A percentile compares a stretch with the other conserved stretches of the same genome.
phyloP scores from a whole-genome alignment of 2,888 invertebrate species.

The Hypselothyrea guttata region DNA sequence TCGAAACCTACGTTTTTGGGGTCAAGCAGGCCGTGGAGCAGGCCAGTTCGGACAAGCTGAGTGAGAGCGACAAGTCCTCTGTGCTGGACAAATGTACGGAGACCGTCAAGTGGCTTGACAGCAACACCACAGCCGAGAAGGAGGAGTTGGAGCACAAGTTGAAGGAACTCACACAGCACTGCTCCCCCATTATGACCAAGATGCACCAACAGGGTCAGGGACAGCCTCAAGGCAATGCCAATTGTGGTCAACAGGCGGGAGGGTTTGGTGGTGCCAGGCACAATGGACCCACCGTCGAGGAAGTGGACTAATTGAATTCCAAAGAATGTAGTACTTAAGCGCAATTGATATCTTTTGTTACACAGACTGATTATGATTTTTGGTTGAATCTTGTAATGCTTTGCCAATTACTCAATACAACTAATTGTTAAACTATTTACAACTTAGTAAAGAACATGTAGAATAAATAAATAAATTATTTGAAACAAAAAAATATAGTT shows the following conservation, averaged over 20 bases:
- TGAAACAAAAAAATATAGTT: neutral
- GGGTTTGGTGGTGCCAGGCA: slow-evolving; percentile 85
- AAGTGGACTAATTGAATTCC: slow-evolving; percentile 73
- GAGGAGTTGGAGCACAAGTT: slow-evolving; percentile 86
- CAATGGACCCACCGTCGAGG: slow-evolving; percentile 81
- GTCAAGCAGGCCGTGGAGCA: slow-evolving; percentile 90
- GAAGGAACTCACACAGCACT: slow-evolving; percentile 78
- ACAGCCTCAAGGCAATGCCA: slow-evolving; percentile 26
- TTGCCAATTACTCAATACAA: too few relatives aligned
- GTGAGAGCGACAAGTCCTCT: slow-evolving; percentile 87
- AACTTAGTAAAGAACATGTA: slow-evolving; percentile 91
- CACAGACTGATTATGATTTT: slow-evolving; percentile 4
- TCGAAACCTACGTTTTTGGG: slow-evolving; percentile 88
- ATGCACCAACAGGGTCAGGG: slow-evolving; percentile 70
- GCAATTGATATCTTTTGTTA: neutral
- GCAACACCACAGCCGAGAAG: slow-evolving; percentile 89
- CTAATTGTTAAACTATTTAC: slow-evolving; percentile 88
- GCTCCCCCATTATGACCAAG: slow-evolving; percentile 84
- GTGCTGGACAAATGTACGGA: slow-evolving; percentile 85
- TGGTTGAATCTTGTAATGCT: too few relatives aligned
- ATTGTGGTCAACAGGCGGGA: slow-evolving; percentile 84
- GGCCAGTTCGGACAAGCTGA: slow-evolving; percentile 84
- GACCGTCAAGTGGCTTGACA: slow-evolving; percentile 88
- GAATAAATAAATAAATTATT: slow-evolving; percentile 2
- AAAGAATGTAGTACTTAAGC: too few relatives aligned